Conservation (phyloP, 2,113 vertebrate species). For the Reinhardtius hippoglossoides region DNA sequence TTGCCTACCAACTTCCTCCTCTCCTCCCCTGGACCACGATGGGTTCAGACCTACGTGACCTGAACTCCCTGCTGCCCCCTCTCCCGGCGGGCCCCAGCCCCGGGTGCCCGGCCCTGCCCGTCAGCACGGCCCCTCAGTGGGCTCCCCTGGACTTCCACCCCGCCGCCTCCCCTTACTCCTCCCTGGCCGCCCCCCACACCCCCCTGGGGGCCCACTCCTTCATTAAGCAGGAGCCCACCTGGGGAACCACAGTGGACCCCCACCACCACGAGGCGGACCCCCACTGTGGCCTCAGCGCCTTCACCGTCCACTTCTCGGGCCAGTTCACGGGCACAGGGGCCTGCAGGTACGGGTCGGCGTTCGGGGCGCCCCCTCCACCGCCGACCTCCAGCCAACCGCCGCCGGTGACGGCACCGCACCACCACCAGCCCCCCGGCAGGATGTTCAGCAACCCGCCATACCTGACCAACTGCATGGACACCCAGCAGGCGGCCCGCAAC, state of each 20-base stretch:
- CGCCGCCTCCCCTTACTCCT: constrained; percentile 88
- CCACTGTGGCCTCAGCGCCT: constrained; percentile 94
- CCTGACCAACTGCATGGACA: constrained; percentile 95
- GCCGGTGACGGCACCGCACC: constrained; percentile 66
- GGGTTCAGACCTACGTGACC: constrained; percentile 94
- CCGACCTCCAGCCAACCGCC: constrained; percentile 55
- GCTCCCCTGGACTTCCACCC: constrained; percentile 95
- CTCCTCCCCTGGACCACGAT: constrained; percentile 72
- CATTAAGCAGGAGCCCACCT: constrained; percentile 97
- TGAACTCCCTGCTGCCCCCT: constrained; percentile 91
- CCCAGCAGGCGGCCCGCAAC: constrained; percentile 89
- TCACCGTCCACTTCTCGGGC: constrained; percentile 97
- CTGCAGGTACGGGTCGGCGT: constrained; percentile 93
- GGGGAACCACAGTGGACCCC: constrained; percentile 90
- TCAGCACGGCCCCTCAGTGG: constrained; percentile 93
- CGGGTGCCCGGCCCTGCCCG: constrained; percentile 87
- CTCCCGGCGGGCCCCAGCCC: constrained; percentile 86
- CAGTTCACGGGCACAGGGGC: constrained; percentile 97
- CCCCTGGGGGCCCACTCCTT: constrained; percentile 92
- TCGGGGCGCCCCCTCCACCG: constrained; percentile 82
- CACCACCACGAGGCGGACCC: constrained; percentile 90
- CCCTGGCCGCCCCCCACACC: constrained; percentile 87
- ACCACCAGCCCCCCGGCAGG: constrained; percentile 83
- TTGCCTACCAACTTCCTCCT: constrained; percentile 26
- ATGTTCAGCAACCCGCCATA: constrained; percentile 94